phyloP scores from a whole-genome alignment of 2,888 invertebrate genomes.

The Nomada flava region DNA sequence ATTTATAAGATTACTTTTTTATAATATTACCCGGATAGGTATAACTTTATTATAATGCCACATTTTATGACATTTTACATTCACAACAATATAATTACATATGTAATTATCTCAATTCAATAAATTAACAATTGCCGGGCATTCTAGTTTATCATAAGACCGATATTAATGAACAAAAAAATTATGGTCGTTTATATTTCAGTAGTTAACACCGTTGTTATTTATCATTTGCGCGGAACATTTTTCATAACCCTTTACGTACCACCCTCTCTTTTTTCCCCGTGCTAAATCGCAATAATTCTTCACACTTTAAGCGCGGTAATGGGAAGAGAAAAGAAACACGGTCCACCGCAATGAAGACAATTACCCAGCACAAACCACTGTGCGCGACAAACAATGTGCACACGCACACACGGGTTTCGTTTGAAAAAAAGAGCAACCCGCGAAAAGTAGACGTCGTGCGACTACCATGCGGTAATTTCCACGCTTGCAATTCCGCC shows the following conservation, averaged over 20 bases:
- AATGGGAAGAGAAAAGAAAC: neutral
- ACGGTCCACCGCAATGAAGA: neutral
- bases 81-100: too few relatives aligned
- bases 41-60: too few relatives aligned
- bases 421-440: neutral
- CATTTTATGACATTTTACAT: too few relatives aligned
- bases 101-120: too few relatives aligned
- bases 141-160: too few relatives aligned
- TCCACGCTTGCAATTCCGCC: constrained; percentile 12
- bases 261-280: neutral
- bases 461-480: constrained; percentile 11
- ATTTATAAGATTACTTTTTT: too few relatives aligned
- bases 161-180: too few relatives aligned
- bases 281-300: neutral
- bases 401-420: neutral
- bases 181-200: too few relatives aligned
- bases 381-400: neutral
- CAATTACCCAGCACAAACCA: constrained; percentile 4
- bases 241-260: neutral
- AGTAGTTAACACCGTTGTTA: neutral
- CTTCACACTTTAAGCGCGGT: neutral
- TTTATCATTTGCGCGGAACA: neutral
- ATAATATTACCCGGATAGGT: too few relatives aligned
- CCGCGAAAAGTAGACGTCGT: neutral
- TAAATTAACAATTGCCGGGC: too few relatives aligned